phyloP scores from a whole-genome alignment of 1,140 invertebrate genomes.

The Platorchestia sp. region DNA sequence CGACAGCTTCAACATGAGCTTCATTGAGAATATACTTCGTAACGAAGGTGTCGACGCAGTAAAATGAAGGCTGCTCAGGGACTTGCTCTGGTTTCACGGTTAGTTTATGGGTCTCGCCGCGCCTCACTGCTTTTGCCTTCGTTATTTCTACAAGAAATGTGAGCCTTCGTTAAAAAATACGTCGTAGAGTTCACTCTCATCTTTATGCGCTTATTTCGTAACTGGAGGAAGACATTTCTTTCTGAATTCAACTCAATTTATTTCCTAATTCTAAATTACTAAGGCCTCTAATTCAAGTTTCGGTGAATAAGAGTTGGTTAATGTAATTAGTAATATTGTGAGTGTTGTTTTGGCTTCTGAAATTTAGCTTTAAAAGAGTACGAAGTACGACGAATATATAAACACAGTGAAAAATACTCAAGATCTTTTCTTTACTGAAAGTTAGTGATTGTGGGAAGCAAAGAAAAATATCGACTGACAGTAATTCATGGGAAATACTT shows the following conservation, averaged over 20 bases:
- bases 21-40: background rate
- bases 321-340: too few relatives aligned
- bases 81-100: background rate
- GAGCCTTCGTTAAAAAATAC: background rate
- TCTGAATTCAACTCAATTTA: background rate
- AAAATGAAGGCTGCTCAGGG: background rate
- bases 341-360: too few relatives aligned
- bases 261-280: too few relatives aligned
- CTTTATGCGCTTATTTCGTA: background rate
- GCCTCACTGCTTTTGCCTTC: background rate
- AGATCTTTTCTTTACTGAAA: too few relatives aligned
- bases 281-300: too few relatives aligned
- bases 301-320: too few relatives aligned
- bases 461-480: too few relatives aligned
- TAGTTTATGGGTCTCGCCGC: background rate
- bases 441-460: too few relatives aligned
- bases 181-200: background rate
- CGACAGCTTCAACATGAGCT: background rate
- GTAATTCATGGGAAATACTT: too few relatives aligned
- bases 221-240: background rate
- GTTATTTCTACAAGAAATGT: background rate
- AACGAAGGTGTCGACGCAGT: background rate
- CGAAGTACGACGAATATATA: too few relatives aligned
- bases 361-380: too few relatives aligned
- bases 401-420: too few relatives aligned